Percentiles rank a stretch among this genome's conserved stretches.
Conservation (phyloP, 1,140 invertebrate species). For the Trichonephila clavata region DNA sequence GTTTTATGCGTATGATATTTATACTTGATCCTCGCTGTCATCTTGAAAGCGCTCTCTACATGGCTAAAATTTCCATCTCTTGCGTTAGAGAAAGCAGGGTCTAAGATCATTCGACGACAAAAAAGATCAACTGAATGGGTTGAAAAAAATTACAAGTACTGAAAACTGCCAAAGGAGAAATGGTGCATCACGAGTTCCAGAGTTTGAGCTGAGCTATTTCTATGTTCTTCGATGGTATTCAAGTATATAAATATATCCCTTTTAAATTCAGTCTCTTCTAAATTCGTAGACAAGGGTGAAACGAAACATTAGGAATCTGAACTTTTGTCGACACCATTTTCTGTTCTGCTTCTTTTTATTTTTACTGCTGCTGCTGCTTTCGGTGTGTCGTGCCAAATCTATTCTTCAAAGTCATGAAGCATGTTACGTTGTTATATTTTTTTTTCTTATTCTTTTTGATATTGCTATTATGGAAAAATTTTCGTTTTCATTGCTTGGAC, state of each 20-base stretch:
- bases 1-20: neutral
- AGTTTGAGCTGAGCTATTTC: neutral
- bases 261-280: slow-evolving; percentile 2
- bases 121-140: neutral
- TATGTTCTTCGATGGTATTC: neutral
- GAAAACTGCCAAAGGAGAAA: neutral
- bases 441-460: neutral
- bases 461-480: slow-evolving; percentile 30
- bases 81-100: neutral
- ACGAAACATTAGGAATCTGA: slow-evolving; percentile 27
- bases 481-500: slow-evolving; percentile 30
- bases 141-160: neutral
- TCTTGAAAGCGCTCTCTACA: neutral
- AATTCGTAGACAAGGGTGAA: slow-evolving; percentile 6
- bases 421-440: neutral
- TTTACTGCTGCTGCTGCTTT: too few species aligned
- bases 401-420: slow-evolving; percentile 26
- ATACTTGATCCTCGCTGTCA: neutral
- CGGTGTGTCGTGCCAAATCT: slow-evolving; percentile 30
- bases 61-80: neutral
- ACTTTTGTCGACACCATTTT: slow-evolving; percentile 10
- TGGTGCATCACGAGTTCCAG: neutral
- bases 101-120: neutral
- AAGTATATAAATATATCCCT: slow-evolving; percentile 4
- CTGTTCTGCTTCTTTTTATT: neutral